Conservation (phyloP, 2,113 vertebrate species). For the Saguinus midas region DNA sequence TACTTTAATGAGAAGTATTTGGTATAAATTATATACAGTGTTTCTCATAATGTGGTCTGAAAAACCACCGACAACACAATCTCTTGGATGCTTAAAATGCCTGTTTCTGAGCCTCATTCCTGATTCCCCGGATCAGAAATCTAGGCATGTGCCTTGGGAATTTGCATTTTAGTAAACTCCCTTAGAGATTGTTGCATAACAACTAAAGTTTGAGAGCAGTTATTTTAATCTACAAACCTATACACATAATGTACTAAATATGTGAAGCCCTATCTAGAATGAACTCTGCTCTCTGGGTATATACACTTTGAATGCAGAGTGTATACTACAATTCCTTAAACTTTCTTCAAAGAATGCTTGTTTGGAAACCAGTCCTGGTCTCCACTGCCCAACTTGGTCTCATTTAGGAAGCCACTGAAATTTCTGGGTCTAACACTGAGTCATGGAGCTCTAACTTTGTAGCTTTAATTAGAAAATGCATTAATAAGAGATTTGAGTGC, state of each 20-base stretch:
- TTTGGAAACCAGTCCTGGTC: background rate
- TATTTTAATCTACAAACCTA: background rate
- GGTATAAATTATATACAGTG: background rate
- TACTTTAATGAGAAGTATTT: constrained; percentile 24
- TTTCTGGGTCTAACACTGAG: background rate
- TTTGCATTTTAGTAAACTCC: background rate
- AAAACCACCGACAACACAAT: background rate
- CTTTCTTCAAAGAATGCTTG: background rate
- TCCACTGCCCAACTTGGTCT: background rate
- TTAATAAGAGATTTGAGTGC: background rate
- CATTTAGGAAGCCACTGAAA: background rate
- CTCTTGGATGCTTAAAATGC: background rate
- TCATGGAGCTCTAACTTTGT: background rate
- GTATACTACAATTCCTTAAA: background rate
- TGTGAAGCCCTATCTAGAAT: background rate
- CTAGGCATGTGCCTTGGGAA: background rate
- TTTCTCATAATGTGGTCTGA: background rate
- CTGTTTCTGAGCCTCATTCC: background rate
- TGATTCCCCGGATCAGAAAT: background rate
- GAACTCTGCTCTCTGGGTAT: background rate
- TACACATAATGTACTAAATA: background rate
- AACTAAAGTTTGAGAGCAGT: background rate
- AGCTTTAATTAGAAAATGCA: background rate
- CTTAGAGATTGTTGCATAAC: background rate
- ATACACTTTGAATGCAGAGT: background rate